Evolutionary conservation across 2,888 invertebrate genomes (phyloP).

Genomic region (Myopa tessellatipennis): DNA sequence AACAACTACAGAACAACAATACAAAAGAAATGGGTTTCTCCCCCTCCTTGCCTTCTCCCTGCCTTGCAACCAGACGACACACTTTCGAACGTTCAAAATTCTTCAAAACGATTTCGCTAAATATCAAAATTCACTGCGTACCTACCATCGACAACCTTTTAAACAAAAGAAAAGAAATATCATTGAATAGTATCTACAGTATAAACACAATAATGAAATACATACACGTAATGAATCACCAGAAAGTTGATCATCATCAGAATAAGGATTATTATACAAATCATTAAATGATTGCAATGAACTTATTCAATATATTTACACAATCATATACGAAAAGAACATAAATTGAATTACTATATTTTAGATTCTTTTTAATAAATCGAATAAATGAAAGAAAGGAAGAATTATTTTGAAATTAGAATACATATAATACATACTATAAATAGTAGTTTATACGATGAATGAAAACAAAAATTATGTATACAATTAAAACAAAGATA

Average conservation of each 20-base stretch:
- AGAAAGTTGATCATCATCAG: slow-evolving; percentile 9
- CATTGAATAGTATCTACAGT: background rate
- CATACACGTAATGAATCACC: background rate
- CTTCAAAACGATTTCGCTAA: background rate
- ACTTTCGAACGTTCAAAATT: background rate
- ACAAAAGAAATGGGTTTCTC: background rate
- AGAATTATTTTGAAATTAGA: slow-evolving; percentile 28
- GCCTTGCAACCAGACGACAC: background rate
- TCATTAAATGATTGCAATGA: slow-evolving; percentile 2
- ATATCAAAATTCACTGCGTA: slow-evolving; percentile 33
- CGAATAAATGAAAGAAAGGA: slow-evolving; percentile 17
- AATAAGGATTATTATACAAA: slow-evolving; percentile 28
- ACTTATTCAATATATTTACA: slow-evolving; percentile 34
- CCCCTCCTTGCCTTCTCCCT: slow-evolving; percentile 4
- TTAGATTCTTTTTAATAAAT: slow-evolving; percentile 25
- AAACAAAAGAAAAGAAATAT: background rate
- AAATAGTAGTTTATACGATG: slow-evolving; percentile 4
- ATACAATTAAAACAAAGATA: slow-evolving; percentile 40
- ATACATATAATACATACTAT: slow-evolving; percentile 23
- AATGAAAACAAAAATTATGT: slow-evolving; percentile 36
- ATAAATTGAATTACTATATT: slow-evolving; percentile 22
- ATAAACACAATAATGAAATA: background rate
- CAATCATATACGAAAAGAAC: background rate
- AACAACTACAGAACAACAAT: background rate
- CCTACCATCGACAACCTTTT: slow-evolving; percentile 24